Evolutionary conservation across 2,113 vertebrate genomes (phyloP).

Genomic region (Neomonachus schauinslandi): DNA sequence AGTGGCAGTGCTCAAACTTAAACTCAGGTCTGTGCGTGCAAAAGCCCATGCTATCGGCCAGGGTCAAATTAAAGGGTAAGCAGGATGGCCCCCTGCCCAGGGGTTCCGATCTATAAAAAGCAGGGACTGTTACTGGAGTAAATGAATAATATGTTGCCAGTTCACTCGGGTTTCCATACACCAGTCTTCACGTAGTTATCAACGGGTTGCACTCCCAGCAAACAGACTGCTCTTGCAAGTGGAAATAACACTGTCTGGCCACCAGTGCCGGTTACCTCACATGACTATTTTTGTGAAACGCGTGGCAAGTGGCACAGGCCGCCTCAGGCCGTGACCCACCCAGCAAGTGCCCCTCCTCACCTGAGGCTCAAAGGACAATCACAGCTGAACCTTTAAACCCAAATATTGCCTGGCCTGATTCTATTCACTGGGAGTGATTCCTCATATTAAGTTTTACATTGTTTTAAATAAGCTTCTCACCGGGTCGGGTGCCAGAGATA

Average conservation of each 20-base stretch:
- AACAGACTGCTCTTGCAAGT: not conserved
- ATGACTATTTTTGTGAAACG: not conserved
- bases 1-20: not conserved
- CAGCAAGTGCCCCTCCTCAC: not conserved
- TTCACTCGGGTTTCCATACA: not conserved
- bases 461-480: not conserved
- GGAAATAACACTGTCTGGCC: not conserved
- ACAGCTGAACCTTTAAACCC: not conserved
- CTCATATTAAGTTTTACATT: not conserved
- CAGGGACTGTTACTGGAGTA: not conserved
- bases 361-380: not conserved
- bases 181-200: not conserved
- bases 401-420: not conserved
- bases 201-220: not conserved
- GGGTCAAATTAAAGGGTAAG: constrained; percentile 35
- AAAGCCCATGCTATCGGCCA: not conserved
- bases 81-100: not conserved
- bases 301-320: fast-evolving
- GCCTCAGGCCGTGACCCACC: not conserved
- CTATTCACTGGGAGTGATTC: not conserved
- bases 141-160: not conserved
- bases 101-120: constrained; percentile 52
- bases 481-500: too few relatives aligned
- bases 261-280: too few relatives aligned
- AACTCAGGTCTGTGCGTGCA: not conserved